Evolutionary conservation across 2,797 vertebrate species (phyloP).

Genomic region (Aselliscus stoliczkanus): DNA sequence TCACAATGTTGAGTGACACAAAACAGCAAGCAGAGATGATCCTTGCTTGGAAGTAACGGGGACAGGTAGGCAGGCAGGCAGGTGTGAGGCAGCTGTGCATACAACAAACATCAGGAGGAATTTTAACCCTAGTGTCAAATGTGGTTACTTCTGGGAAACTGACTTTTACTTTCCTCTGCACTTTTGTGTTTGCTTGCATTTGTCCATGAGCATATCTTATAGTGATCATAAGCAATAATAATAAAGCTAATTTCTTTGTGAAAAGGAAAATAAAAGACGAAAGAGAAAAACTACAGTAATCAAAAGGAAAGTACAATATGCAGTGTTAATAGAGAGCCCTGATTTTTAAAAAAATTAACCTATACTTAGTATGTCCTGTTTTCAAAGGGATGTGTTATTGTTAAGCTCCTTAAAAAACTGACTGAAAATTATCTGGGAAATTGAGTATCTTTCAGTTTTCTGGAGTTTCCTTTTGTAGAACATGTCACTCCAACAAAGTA

Average conservation of each 20-base stretch:
- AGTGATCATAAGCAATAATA: background rate
- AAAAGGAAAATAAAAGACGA: background rate
- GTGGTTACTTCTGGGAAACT: background rate
- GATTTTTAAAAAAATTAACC: background rate
- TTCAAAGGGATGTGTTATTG: background rate
- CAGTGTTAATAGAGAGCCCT: background rate
- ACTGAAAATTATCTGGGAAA: background rate
- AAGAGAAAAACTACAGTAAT: background rate
- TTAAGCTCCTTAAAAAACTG: background rate
- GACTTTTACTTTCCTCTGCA: background rate
- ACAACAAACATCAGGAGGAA: background rate
- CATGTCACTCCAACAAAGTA: background rate
- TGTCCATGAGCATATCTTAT: background rate
- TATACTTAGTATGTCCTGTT: background rate
- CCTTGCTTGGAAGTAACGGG: background rate
- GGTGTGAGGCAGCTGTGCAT: background rate
- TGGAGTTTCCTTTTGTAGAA: background rate
- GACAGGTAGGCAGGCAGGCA: background rate
- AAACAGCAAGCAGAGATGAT: background rate
- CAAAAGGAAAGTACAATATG: background rate
- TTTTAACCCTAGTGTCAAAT: background rate
- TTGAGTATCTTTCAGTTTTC: background rate
- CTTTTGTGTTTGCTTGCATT: background rate
- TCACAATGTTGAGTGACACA: background rate
- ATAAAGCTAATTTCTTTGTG: background rate